These are phyloP conservation scores for Mimumesa dahlbomi DNA, from an alignment of 2,888 invertebrate species.

Conservation along the genomic window DNA sequence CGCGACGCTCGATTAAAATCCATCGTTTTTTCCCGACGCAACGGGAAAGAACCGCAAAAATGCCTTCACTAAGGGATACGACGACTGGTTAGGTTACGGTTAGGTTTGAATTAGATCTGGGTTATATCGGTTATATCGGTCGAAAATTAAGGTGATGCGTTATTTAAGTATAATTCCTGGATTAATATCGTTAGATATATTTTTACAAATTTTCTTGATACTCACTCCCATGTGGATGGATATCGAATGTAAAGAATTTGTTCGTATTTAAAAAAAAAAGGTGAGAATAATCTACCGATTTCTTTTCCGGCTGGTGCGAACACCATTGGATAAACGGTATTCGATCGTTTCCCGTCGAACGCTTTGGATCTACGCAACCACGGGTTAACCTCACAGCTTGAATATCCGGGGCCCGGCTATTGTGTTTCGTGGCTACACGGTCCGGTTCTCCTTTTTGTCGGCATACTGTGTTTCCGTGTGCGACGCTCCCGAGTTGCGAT, in stretches of 20 bases:
- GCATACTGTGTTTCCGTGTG: slow-evolving; percentile 28
- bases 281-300: too few species aligned
- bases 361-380: slow-evolving; percentile 19
- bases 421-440: slow-evolving; percentile 27
- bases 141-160: too few species aligned
- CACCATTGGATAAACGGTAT: slow-evolving; percentile 31
- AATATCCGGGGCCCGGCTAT: slow-evolving; percentile 28
- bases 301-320: neutral
- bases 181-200: too few species aligned
- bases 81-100: too few species aligned
- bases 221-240: too few species aligned
- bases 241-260: too few species aligned
- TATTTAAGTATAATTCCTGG: too few species aligned
- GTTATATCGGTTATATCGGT: too few species aligned
- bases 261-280: too few species aligned
- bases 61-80: too few species aligned
- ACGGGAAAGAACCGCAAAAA: neutral
- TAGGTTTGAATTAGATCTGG: too few species aligned
- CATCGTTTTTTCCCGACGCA: slow-evolving; percentile 26
- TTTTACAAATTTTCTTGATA: too few species aligned
- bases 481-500: slow-evolving; percentile 18
- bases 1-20: slow-evolving; percentile 58
- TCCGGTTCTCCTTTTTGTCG: slow-evolving; percentile 41
- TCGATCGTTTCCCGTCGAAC: slow-evolving; percentile 37
- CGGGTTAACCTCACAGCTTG: slow-evolving; percentile 34